phyloP scores from a whole-genome alignment of 2,888 invertebrate species.

The Venustoraphidia nigricollis region DNA sequence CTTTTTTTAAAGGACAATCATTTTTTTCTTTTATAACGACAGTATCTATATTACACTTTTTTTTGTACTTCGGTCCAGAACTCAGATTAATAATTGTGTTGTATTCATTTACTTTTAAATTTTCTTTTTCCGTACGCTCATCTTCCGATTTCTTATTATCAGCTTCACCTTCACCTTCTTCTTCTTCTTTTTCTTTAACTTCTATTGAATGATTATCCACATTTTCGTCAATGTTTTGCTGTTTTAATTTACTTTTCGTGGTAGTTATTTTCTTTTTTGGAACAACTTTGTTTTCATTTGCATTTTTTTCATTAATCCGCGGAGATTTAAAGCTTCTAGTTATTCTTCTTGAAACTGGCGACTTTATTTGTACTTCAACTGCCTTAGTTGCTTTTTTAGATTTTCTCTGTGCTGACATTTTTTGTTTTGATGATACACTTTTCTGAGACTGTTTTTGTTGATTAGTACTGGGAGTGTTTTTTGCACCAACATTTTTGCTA shows the following conservation, averaged over 20 bases:
- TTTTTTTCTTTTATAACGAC: neutral
- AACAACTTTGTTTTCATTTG: slow-evolving; percentile 1
- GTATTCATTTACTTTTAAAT: neutral
- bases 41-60: slow-evolving; percentile 18
- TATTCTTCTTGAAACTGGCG: neutral
- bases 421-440: too few relatives aligned
- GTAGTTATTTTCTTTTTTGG: slow-evolving; percentile 1
- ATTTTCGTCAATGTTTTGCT: slow-evolving; percentile 4
- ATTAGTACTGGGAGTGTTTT: too few relatives aligned
- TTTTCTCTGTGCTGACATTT: too few relatives aligned
- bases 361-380: too few relatives aligned
- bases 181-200: slow-evolving; percentile 3
- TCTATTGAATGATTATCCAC: slow-evolving; percentile 8
- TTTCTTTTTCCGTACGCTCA: slow-evolving; percentile 2
- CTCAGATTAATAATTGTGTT: slow-evolving; percentile 13
- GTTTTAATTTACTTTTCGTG: slow-evolving; percentile 4
- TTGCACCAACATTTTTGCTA: too few relatives aligned
- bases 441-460: too few relatives aligned
- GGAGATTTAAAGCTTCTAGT: neutral
- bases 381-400: too few relatives aligned
- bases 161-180: slow-evolving; percentile 3
- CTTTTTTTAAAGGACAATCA: too few relatives aligned
- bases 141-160: neutral
- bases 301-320: slow-evolving; percentile 1
- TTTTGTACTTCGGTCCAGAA: slow-evolving; percentile 14